Evolutionary conservation across 1,140 invertebrate genomes (phyloP).

Genomic region (Heliconius hermathena): DNA sequence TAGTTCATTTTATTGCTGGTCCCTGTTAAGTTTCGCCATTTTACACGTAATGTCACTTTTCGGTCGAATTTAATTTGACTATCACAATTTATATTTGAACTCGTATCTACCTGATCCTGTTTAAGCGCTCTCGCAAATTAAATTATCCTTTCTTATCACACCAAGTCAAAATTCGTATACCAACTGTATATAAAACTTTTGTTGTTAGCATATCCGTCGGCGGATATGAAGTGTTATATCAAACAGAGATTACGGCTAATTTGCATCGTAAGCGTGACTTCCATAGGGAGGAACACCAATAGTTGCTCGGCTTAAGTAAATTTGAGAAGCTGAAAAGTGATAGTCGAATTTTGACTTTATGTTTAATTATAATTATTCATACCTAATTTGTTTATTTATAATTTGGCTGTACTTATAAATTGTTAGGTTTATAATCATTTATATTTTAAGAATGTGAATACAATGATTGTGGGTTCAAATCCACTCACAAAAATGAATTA

Average conservation of each 20-base stretch:
- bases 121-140: neutral
- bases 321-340: neutral
- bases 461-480: no score
- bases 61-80: no score
- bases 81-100: neutral
- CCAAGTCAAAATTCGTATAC: neutral
- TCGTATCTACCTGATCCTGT: neutral
- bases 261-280: constrained; percentile 6
- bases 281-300: neutral
- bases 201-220: neutral
- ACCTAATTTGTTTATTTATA: neutral
- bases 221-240: neutral
- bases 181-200: neutral
- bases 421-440: no score
- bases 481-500: no score
- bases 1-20: no score
- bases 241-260: constrained; percentile 13
- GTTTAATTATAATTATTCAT: neutral
- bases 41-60: no score
- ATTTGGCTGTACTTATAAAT: neutral
- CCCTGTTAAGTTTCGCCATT: no score
- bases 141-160: neutral
- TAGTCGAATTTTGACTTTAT: neutral
- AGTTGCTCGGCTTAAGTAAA: neutral
- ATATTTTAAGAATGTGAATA: no score